These are phyloP conservation scores for Poliocrania exsul DNA, from an alignment of 2,797 vertebrate genomes.

Conservation along the genomic window DNA sequence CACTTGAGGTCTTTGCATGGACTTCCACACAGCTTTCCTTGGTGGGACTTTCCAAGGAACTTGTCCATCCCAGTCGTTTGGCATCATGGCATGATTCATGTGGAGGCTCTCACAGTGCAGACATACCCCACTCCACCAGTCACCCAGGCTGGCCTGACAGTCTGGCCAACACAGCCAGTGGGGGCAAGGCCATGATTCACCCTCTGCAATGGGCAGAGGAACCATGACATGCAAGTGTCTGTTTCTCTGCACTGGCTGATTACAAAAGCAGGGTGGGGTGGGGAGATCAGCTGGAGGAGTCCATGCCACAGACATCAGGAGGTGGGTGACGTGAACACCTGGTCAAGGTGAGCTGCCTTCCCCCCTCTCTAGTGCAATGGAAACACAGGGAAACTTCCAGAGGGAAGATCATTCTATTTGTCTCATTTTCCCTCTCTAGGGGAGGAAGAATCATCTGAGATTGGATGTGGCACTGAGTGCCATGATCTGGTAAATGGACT, in stretches of 20 bases:
- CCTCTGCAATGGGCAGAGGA: not conserved
- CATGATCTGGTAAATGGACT: too few relatives aligned
- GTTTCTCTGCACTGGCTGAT: not conserved
- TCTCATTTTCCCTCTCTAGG: not conserved
- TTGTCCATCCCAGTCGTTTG: not conserved
- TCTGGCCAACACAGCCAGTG: not conserved
- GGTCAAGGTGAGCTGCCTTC: not conserved
- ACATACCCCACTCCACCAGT: not conserved
- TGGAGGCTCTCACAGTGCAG: not conserved
- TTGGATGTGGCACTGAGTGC: too few relatives aligned
- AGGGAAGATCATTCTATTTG: not conserved
- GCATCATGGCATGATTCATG: not conserved
- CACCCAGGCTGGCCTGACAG: not conserved
- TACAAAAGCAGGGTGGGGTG: not conserved
- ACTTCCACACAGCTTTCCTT: not conserved
- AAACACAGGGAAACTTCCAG: not conserved
- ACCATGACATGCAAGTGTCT: not conserved
- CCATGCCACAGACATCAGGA: not conserved
- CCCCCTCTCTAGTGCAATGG: not conserved
- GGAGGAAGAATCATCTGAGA: not conserved
- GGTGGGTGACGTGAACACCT: not conserved
- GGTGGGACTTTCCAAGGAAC: not conserved
- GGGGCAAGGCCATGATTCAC: conserved; percentile 29
- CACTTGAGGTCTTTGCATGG: not conserved
- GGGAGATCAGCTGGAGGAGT: not conserved